Evolutionary conservation across 2,113 vertebrate species (phyloP), one percentile per base, ranked within the genome.

Genomic region (Rissa tridactyla): DNA sequence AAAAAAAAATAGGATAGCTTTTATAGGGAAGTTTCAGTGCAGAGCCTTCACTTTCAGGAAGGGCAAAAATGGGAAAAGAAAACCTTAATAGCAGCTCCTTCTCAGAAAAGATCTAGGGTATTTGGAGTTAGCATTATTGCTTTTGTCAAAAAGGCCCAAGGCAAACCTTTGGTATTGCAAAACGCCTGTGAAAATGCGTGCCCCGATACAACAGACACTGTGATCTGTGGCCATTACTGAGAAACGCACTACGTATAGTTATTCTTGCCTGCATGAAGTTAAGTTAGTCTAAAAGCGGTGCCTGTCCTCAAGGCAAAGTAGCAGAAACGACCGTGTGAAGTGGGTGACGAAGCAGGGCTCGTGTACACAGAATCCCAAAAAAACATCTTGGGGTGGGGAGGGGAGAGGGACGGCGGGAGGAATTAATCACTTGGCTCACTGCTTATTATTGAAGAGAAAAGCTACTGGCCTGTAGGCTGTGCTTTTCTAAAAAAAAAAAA

Each of bases 181-280:
- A 58, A 58, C 5, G 8, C 34, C 27, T 27, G 27, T 65, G 42
- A 82, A 87, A 92, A 76, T 0, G 1, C 5, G 6, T 42, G 52
- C 23, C 72, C 3, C 2, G 26, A 10, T 1, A 38, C 47, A 78
- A 49, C 0, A 36, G 68, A 55, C 15, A 3, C 40, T 16, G 16
- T 13, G 6, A 62, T 21, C 60, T 25, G 32, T 10, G 49, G 47
- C 25, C 42, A 3, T 6, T 26, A 17, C 55, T 27, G 46, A 58
- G 42, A 49, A 92, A 49, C 11, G 5, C 20, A 1, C 13, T 8
- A 4, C 4, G 4, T 8, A 2, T 1, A 27, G 22, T 11, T 36
- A 32, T 7, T 70, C 52, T 13, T 47, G 61, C 21, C 83, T 38
- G 10, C 47, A 15, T 0, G 8, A 70, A 60, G 6, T 22, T 10